Conservation (phyloP, 2,888 invertebrate genomes). For the Hemicrepidius hirtus region DNA sequence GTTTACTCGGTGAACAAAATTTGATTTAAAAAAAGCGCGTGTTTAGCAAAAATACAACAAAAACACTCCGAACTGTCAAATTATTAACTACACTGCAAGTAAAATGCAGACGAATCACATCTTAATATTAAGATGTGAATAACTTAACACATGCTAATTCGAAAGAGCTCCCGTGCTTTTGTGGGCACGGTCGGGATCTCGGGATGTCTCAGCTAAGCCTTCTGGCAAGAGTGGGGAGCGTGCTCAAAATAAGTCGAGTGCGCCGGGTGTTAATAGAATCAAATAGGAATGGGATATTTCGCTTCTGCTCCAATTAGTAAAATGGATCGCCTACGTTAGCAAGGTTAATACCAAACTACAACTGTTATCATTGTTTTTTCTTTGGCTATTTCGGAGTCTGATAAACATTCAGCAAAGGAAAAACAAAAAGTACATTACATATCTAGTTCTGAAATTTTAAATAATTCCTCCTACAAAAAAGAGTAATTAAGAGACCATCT, state of each 20-base stretch:
- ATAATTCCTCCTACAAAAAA: too few relatives aligned
- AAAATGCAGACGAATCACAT: constrained; percentile 36
- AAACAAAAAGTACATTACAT: too few relatives aligned
- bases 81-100: constrained; percentile 3
- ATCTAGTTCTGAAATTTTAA: too few relatives aligned
- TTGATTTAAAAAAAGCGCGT: constrained; percentile 20
- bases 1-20: not conserved
- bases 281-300: constrained; percentile 35
- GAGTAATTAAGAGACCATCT: too few relatives aligned
- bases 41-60: constrained; percentile 9
- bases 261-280: constrained; percentile 56
- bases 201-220: constrained; percentile 39
- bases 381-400: too few relatives aligned
- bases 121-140: constrained; percentile 31
- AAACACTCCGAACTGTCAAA: constrained; percentile 36
- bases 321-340: not conserved
- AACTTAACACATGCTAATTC: constrained; percentile 31
- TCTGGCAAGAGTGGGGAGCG: constrained; percentile 56
- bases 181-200: constrained; percentile 47
- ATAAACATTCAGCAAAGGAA: too few relatives aligned
- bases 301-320: constrained; percentile 30
- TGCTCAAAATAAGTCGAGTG: constrained; percentile 66
- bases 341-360: too few relatives aligned
- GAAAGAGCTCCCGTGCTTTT: constrained; percentile 37
- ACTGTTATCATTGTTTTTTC: too few relatives aligned